Evolutionary conservation across 2,113 vertebrate genomes (phyloP).

Genomic region (Tachysurus vachellii): DNA sequence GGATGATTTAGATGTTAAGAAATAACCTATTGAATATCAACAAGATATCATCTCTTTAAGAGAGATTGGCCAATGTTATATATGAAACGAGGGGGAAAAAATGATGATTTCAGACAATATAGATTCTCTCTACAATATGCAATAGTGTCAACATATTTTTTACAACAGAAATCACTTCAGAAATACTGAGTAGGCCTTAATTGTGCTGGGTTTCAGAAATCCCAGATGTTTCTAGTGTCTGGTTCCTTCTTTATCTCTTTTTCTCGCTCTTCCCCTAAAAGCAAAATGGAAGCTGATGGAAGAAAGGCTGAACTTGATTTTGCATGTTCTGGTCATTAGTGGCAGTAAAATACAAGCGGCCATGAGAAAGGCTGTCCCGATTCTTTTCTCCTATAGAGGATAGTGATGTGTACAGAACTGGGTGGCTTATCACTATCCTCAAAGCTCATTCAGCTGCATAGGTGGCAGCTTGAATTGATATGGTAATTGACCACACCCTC

Average conservation of each 20-base stretch:
- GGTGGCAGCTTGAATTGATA: background rate
- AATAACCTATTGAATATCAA: slow-evolving; percentile 78
- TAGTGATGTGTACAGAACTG: background rate
- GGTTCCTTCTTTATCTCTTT: slow-evolving; percentile 31
- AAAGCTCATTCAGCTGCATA: background rate
- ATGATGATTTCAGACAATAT: slow-evolving; percentile 54
- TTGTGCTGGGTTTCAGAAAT: slow-evolving; percentile 22
- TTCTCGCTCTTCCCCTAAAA: slow-evolving; percentile 10
- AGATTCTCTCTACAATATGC: slow-evolving; percentile 43
- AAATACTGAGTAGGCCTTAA: slow-evolving; percentile 53
- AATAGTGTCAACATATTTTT: slow-evolving; percentile 56
- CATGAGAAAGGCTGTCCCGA: background rate
- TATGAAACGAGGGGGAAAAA: slow-evolving; percentile 42
- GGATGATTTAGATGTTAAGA: slow-evolving; percentile 67
- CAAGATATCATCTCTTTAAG: slow-evolving; percentile 72
- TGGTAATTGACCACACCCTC: background rate
- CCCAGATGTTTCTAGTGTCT: slow-evolving; percentile 47
- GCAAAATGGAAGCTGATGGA: background rate
- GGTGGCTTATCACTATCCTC: background rate
- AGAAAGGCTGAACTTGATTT: background rate
- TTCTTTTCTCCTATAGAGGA: background rate
- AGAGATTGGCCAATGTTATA: slow-evolving; percentile 65
- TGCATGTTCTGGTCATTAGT: background rate
- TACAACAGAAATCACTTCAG: slow-evolving; percentile 50
- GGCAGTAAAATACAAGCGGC: background rate